Evolutionary conservation across 1,140 invertebrate genomes (phyloP).

Genomic region (Macrotrachela quadricornifera): DNA sequence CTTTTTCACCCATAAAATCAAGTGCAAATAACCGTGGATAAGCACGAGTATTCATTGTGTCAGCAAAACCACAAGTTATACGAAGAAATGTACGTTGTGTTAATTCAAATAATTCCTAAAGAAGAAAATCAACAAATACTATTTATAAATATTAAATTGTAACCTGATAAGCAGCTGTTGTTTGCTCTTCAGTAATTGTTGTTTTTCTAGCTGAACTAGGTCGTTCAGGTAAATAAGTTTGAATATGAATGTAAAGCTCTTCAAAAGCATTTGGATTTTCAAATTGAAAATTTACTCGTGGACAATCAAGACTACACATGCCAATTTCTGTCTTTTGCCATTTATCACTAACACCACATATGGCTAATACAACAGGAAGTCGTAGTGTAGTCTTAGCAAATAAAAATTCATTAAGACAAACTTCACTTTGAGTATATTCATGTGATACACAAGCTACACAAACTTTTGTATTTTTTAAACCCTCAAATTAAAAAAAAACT

Average conservation of each 20-base stretch:
- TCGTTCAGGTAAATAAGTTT: neutral
- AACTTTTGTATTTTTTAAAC: constrained; percentile 17
- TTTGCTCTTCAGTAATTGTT: neutral
- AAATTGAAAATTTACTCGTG: constrained; percentile 19
- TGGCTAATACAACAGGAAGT: constrained; percentile 16
- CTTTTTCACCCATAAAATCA: constrained; percentile 5
- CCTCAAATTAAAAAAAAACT: constrained; percentile 21
- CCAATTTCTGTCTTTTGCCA: constrained; percentile 15
- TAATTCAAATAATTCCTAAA: constrained; percentile 12
- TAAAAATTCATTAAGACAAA: constrained; percentile 19
- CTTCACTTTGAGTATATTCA: constrained; percentile 18
- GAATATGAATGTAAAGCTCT: neutral
- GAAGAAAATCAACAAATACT: neutral
- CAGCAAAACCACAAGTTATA: constrained; percentile 8
- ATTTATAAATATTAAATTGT: neutral
- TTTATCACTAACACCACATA: neutral
- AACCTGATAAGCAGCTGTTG: neutral
- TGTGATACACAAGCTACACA: constrained; percentile 21
- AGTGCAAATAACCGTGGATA: constrained; percentile 12
- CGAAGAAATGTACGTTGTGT: constrained; percentile 13
- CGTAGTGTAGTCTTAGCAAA: constrained; percentile 18
- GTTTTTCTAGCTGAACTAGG: neutral
- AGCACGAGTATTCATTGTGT: neutral
- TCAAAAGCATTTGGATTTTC: constrained; percentile 11
- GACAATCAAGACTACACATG: constrained; percentile 16